Base-by-base conservation (phyloP, 2,888 invertebrate species). In the Glaucopsyche alexis region DNA sequence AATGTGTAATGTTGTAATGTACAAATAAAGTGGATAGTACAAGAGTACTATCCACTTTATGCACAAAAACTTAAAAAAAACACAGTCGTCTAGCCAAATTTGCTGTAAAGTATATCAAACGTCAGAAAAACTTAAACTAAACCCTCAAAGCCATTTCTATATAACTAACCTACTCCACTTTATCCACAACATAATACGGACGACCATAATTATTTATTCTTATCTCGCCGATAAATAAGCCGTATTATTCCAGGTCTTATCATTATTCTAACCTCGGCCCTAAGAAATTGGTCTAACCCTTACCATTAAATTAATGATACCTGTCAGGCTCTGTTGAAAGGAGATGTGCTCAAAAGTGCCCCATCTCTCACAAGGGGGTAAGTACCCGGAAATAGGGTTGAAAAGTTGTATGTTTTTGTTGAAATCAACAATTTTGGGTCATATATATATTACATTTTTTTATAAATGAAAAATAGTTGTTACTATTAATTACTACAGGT, bases 291-390 rank as follows among this genome's bases (percentile, higher is more conserved):
- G 81, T 80, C 82, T 49, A 70, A 70, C 74, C 81, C 80, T 80
- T 77, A 79, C 80, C 80, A 84, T 84, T 81, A 84, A 85, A 87
- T 87, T 87, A 87, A 87, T 87, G 85, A 79, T 83, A 80, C 80
- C 84, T 86, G 87, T 86, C 87, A 85, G 82, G 83, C 81, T 85
- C 74, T 65, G 81, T 82, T 82, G 82, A 80, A 80, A 82, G 72
- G 67, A 65, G 72, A 72, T 72, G 72, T 72, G 72, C 52, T 72
- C 67, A 67, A 72, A 73, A 72, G 65, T 66, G 52, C 40, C 81
- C 65, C 49, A 42, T 87, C 84, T 83, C 84, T 82, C 79, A 87
- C 87, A 88, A 87, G 85, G 80, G 83, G 70, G 84, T 87, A 87
- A 87, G 83, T 86, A 85, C 84, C 19, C 45, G 72, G 40, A 73